Conservation (phyloP, 2,113 vertebrate species). For the Anolis carolinensis region DNA sequence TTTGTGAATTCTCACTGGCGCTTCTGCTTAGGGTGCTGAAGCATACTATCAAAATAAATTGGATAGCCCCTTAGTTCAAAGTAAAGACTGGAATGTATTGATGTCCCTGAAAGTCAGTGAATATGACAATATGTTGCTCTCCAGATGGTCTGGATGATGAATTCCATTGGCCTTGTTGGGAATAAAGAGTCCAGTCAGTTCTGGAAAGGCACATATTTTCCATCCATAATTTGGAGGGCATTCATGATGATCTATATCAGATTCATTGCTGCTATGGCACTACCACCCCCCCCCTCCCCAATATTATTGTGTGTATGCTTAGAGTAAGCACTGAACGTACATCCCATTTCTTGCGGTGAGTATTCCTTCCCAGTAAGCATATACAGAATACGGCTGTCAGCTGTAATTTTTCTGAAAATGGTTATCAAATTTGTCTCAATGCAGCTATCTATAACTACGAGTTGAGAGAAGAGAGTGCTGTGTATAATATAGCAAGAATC, state of each 20-base stretch:
- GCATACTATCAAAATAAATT: too few relatives aligned
- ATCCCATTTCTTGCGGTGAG: neutral
- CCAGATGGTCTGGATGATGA: too few relatives aligned
- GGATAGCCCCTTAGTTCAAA: too few relatives aligned
- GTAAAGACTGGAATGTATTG: too few relatives aligned
- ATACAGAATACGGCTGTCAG: neutral
- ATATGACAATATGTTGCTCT: too few relatives aligned
- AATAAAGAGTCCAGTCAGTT: neutral
- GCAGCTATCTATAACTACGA: neutral
- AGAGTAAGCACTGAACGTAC: neutral
- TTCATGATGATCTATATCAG: neutral
- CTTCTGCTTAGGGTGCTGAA: neutral
- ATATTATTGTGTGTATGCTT: neutral
- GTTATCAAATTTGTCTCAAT: neutral
- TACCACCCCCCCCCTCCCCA: too few relatives aligned
- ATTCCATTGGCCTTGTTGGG: too few relatives aligned
- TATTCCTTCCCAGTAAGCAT: neutral
- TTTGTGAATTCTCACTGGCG: neutral
- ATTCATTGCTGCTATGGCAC: neutral
- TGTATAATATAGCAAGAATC: constrained; percentile 23
- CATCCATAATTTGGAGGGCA: neutral
- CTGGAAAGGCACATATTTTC: neutral
- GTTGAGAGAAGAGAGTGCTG: constrained; percentile 45
- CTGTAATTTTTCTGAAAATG: neutral
- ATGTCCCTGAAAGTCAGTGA: too few relatives aligned